Base-by-base conservation (phyloP, 2,888 invertebrate genomes). In the Acheta domesticus region DNA sequence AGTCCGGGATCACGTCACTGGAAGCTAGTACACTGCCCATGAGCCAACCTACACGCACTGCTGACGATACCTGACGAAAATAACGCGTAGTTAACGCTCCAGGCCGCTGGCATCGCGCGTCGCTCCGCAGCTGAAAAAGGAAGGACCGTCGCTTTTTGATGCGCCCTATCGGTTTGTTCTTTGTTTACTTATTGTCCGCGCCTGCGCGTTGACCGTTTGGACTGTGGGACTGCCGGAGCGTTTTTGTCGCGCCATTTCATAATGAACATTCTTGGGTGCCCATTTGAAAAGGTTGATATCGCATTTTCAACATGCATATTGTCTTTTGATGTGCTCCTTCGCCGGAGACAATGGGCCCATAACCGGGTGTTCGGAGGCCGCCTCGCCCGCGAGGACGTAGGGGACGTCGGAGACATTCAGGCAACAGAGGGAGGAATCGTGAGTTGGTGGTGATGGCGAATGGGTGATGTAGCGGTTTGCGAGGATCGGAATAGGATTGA, bases 211-310 rank as follows among this genome's bases (percentile, higher is more conserved):
- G 62, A 5, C 62, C 14, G 62, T 62, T n/a, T 14, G 62, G 62
- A 19, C n/a, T 14, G 14, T 62, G 62, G 11, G n/a, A 62, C 62
- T 4, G n/a, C 62, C 16, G 5, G 62, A 62, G 16, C 14, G 16
- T 62, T 62, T 62, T 62, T 62, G 62, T 62, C 62, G 62, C 62
- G 62, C 62, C 62, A 19, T 62, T 62, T 62, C 62, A 62, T 62
- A 62, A 62, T 62, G 62, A 62, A 62, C 62, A 62, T 62, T 62
- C 62, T 62, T 62, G 62, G 14, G 62, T 62, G 16, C n/a, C 62
- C 14, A 62, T 62, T 62, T 62, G n/a, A 62, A 62, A 62, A 62
- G 62, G 62, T 62, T n/a, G 62, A 62, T 62, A 62, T 62, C 12
- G 14, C 62, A 62, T 62, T 12, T 62, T 62, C n/a, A 62, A 62